Conservation (phyloP, 30 jellyfish, hydroid and myxozoan species). For the Nemopilema nomurai region DNA sequence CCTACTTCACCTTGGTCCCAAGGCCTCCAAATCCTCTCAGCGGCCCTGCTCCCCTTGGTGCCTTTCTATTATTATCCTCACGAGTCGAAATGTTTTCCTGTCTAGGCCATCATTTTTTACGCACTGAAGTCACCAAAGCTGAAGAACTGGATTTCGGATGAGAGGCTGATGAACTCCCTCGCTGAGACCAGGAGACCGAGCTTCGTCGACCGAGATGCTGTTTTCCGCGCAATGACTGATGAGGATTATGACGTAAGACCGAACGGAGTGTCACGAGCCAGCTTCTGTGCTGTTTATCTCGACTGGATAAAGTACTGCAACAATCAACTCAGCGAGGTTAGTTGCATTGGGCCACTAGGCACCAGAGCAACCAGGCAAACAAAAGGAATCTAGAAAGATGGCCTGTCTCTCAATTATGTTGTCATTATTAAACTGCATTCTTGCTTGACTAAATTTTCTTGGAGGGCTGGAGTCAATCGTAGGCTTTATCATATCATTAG, state of each 20-base stretch:
- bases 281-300: constrained; percentile 67
- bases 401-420: no score
- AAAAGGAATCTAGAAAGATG: no score
- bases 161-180: constrained; percentile 68
- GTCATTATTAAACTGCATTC: no score
- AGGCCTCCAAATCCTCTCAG: no score
- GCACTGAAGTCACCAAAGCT: constrained; percentile 69
- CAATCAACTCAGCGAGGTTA: constrained; percentile 56
- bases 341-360: no score
- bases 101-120: constrained; percentile 78
- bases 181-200: constrained; percentile 59
- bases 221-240: constrained; percentile 93
- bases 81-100: not conserved
- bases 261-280: constrained; percentile 78
- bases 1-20: no score
- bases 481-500: no score
- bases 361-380: no score
- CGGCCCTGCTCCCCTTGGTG: not conserved
- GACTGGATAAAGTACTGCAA: constrained; percentile 83
- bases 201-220: constrained; percentile 88
- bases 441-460: no score
- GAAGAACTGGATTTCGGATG: constrained; percentile 70
- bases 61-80: not conserved
- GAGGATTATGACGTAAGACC: constrained; percentile 85
- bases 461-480: no score